These are phyloP conservation scores for Ichneumon xanthorius DNA, from an alignment of 2,888 invertebrate species.

Conservation along the genomic window DNA sequence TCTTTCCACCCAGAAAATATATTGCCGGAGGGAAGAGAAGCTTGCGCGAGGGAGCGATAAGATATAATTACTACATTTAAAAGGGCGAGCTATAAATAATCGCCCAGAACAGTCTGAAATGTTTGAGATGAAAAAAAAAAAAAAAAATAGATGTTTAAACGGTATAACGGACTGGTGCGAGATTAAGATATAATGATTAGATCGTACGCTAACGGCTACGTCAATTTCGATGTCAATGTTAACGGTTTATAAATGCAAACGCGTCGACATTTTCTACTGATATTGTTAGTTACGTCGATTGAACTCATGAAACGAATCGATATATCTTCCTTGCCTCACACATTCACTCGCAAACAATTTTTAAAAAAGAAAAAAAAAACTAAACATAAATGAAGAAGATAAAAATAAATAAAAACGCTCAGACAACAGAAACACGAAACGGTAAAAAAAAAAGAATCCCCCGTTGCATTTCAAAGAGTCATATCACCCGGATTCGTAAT, in stretches of 20 bases:
- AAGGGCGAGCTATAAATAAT: constrained; percentile 10
- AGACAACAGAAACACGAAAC: constrained; percentile 20
- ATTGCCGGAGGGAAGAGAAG: constrained; percentile 24
- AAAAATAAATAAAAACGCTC: constrained; percentile 2
- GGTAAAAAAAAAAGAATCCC: constrained; percentile 16
- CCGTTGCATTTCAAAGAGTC: constrained; percentile 59
- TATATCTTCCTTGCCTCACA: constrained; percentile 58
- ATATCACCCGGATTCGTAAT: constrained; percentile 62
- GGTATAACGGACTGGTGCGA: constrained; percentile 42
- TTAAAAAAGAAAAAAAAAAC: background rate
- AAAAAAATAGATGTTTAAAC: constrained; percentile 35
- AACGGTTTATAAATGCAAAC: constrained; percentile 75
- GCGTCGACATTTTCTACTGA: constrained; percentile 79
- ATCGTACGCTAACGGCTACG: constrained; percentile 74
- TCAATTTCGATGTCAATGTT: constrained; percentile 82
- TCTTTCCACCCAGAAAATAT: constrained; percentile 49
- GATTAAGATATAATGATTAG: constrained; percentile 44
- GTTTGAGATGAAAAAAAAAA: background rate
- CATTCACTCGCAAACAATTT: constrained; percentile 8
- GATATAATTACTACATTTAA: constrained; percentile 31
- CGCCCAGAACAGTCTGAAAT: constrained; percentile 31
- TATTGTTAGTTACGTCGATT: constrained; percentile 67
- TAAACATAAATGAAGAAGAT: background rate
- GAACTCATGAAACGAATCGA: constrained; percentile 48
- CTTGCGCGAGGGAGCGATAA: constrained; percentile 42